Evolutionary conservation across 2,113 vertebrate genomes (phyloP).

Genomic region (Merops nubicus): DNA sequence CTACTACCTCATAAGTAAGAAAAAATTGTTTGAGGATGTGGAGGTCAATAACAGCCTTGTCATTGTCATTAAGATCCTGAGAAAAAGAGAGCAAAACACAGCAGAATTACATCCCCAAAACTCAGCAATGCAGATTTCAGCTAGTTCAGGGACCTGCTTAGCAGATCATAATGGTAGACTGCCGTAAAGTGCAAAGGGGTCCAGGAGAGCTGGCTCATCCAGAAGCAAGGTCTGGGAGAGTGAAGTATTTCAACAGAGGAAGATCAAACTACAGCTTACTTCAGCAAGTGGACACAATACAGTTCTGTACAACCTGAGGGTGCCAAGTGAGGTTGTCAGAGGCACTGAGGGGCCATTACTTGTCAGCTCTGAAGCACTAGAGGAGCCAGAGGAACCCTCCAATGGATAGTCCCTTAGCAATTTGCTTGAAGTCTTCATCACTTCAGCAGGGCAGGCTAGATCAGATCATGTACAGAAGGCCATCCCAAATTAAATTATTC

Average conservation of each 20-base stretch:
- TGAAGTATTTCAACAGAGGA: fast-evolving
- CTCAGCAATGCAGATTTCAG: not conserved
- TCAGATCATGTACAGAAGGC: not conserved
- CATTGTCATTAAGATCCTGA: not conserved
- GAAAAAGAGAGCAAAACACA: not conserved
- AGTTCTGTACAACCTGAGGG: fast-evolving
- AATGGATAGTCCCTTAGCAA: not conserved
- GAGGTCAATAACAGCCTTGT: not conserved
- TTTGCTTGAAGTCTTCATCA: not conserved
- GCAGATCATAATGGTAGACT: not conserved
- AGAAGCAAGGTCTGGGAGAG: not conserved
- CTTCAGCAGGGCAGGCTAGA: not conserved
- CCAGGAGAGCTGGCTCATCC: not conserved
- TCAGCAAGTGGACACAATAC: not conserved
- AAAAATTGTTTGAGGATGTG: not conserved
- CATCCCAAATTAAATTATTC: not conserved
- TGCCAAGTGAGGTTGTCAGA: not conserved
- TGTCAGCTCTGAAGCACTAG: not conserved
- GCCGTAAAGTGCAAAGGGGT: not conserved
- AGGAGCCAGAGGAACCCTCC: not conserved
- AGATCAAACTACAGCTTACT: not conserved
- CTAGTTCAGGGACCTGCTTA: not conserved
- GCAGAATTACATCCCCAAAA: not conserved
- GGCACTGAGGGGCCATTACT: not conserved
- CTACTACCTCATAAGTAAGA: not conserved